These are phyloP conservation scores for Sarotherodon lohbergeri DNA, from an alignment of 2,113 vertebrate species.

Conservation along the genomic window DNA sequence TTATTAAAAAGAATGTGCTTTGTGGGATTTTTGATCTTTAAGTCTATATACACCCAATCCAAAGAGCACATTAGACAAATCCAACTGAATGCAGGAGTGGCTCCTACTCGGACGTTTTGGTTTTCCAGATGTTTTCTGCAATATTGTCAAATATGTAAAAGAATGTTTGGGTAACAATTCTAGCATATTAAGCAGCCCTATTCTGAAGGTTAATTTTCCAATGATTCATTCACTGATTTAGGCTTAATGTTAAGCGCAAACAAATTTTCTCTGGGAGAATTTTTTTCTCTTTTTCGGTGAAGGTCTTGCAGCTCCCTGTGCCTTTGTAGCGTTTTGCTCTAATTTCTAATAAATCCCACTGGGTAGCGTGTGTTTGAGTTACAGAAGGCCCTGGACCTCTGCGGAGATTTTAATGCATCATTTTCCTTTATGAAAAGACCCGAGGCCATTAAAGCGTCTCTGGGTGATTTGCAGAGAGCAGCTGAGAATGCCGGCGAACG, in stretches of 20 bases:
- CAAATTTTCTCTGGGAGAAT: neutral
- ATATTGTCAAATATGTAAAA: neutral
- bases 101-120: neutral
- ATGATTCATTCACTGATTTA: neutral
- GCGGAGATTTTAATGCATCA: constrained; percentile 43
- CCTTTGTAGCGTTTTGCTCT: neutral
- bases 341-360: constrained; percentile 42
- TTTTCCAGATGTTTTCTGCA: neutral
- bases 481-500: constrained; percentile 45
- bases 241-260: neutral
- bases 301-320: neutral
- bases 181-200: neutral
- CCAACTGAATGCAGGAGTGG: neutral
- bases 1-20: neutral
- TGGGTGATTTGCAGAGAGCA: constrained; percentile 57
- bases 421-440: constrained; percentile 56
- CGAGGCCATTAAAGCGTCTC: constrained; percentile 42
- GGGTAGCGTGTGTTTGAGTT: constrained; percentile 42
- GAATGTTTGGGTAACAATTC: neutral
- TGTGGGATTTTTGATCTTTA: neutral
- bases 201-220: neutral
- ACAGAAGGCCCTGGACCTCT: constrained; percentile 39
- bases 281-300: neutral
- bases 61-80: neutral
- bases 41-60: neutral